Conservation (phyloP, 2,888 invertebrate species). For the Zygogramma bicolorata region DNA sequence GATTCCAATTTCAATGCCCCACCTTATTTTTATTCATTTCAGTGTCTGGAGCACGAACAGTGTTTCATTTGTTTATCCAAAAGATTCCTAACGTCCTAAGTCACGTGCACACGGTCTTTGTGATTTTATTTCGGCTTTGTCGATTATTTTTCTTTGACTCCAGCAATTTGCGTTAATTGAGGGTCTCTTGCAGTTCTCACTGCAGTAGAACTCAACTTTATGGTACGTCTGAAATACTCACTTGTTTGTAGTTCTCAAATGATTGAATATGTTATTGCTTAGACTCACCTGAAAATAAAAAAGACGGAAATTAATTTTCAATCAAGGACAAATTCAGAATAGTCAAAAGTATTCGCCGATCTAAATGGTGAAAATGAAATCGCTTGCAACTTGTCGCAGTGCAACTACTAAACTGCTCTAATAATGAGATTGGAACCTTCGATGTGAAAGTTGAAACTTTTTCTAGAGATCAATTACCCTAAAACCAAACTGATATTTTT, state of each 20-base stretch:
- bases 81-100: constrained; percentile 9
- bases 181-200: neutral
- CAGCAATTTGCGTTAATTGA: constrained; percentile 14
- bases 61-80: constrained; percentile 1
- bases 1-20: constrained; percentile 31
- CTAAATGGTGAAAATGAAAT: too few relatives aligned
- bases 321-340: too few relatives aligned
- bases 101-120: constrained; percentile 14
- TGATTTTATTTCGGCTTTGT: constrained; percentile 9
- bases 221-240: neutral
- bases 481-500: too few relatives aligned
- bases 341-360: too few relatives aligned
- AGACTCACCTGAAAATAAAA: constrained; percentile 21
- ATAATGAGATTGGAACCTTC: too few relatives aligned
- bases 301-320: neutral
- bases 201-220: constrained; percentile 4
- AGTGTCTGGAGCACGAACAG: neutral
- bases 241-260: neutral
- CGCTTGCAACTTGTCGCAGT: too few relatives aligned
- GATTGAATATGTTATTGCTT: neutral
- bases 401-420: too few relatives aligned
- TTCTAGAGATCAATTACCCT: too few relatives aligned
- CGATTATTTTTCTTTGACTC: constrained; percentile 12
- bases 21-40: constrained; percentile 33
- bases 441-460: too few relatives aligned